Evolutionary conservation across 2,113 vertebrate species (phyloP).

Genomic region (Boleophthalmus pectinirostris): DNA sequence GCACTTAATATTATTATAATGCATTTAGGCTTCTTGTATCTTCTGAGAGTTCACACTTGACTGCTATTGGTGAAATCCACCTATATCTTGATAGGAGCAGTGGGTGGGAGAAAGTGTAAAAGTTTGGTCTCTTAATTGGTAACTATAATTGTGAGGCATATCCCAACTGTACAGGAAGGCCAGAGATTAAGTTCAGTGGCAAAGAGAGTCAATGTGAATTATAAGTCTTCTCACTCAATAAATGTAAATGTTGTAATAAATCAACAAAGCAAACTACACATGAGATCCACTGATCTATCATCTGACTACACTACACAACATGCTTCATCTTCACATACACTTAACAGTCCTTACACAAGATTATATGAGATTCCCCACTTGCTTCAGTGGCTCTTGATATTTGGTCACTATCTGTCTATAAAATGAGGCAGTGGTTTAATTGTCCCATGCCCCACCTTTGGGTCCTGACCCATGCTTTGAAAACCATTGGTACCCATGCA

Average conservation of each 20-base stretch:
- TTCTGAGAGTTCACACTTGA: too few species aligned
- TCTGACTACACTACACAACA: constrained; percentile 17
- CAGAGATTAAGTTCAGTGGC: too few species aligned
- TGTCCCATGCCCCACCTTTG: constrained; percentile 30
- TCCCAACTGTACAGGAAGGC: too few species aligned
- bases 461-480: constrained; percentile 39
- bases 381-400: constrained; percentile 29
- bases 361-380: constrained; percentile 11
- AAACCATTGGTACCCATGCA: constrained; percentile 39
- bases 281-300: not conserved
- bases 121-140: too few species aligned
- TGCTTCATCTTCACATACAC: constrained; percentile 19
- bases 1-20: too few species aligned
- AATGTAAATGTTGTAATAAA: not conserved
- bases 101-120: too few species aligned
- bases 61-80: too few species aligned
- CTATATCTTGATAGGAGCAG: too few species aligned
- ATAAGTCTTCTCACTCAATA: too few species aligned
- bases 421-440: constrained; percentile 37
- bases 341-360: constrained; percentile 10
- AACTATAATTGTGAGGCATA: too few species aligned
- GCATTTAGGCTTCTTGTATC: too few species aligned
- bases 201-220: too few species aligned
- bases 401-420: constrained; percentile 15
- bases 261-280: not conserved